Evolutionary conservation across 2,888 invertebrate species (phyloP), one percentile per base, ranked within the genome.

Genomic region (Harmothoe impar): DNA sequence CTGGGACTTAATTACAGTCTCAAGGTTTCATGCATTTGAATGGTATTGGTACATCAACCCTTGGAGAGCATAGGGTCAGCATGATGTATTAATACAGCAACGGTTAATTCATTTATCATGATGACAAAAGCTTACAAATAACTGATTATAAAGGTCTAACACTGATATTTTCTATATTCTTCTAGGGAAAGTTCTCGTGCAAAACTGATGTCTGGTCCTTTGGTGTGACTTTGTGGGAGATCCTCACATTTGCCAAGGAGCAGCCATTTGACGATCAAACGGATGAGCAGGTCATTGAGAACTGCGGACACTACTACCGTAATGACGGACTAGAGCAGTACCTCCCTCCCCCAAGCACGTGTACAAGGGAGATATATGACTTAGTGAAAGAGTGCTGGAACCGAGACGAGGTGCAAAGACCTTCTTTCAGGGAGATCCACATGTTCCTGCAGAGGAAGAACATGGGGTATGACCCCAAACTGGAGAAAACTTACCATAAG

Each of bases 351-450:
- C 98, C 98, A 23, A 96, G 97, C 81, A 97, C 97, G 91, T 98
- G 98, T 96, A 98, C 98, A 56, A 97, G 97, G 93, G 98, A 98
- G 96, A 97, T 98, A 92, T 98, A 98, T 96, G 98, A 98, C 96
- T 97, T 98, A 93, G 98, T 98, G 98, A 97, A 97, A 93, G 98
- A 98, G 96, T 98, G 98, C 96, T 98, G 98, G 98, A 97, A 98
- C 94, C 97, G 98, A 90, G 97, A 97, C 94, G 97, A 98, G 89
- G 96, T 97, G 90, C 97, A 98, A 94, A 96, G 98, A 72, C 98
- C 98, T 0, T 97, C 97, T 91, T 98, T 98, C 96, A 97, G 97
- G 94, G 98, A 98, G 96, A 97, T 98, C 90, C 98, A 98, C 95
- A 97, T 98, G 94, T 98, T 98, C 96, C 97, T 98, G 93, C 98